Evolutionary conservation across 2,888 invertebrate genomes (phyloP), one percentile per base, ranked within the genome.

Genomic region (Sarcophaga variegata): DNA sequence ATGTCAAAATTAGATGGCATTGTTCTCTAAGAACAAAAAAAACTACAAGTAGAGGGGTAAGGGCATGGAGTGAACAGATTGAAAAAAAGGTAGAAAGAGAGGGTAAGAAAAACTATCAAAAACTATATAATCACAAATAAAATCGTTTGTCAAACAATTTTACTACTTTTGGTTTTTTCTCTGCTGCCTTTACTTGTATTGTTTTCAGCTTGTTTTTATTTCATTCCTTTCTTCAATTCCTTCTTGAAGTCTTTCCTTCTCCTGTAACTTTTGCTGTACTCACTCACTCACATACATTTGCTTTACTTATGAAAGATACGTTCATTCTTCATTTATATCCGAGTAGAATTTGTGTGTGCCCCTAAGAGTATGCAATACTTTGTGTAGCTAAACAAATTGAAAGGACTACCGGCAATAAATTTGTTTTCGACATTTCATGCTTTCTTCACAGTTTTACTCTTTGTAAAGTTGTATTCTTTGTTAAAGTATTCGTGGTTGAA

Each of bases 141-240:
- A 77, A 81, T 74, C 47, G 80, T 86, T 86, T 86, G 72, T 81
- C 54, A 67, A 64, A 77, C 82, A 76, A 72, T 78, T 78, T 77
- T 22, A 67, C 2, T 10, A 37, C 0, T 37, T 37, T 10, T 37
- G 10, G 2, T 0, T 37, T 37, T 37, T 37, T 37, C 2, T 2
- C 8, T 37, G 37, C 2, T 8, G 37, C 37, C 8, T 66, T 60
- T 66, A 25, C n/a, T 70, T 69, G 37, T 49, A 76, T 70, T 54
- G 17, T 17, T 49, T 69, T 22, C 8, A n/a, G 0, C 6, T 12
- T 49, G 11, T 49, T 14, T 49, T 49, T 49, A 8, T 14, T 49
- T 54, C 54, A 17, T 54, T 54, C 49, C 17, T 17, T 54, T 54
- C 4, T 54, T 17, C 17, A 1, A 14, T 4, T 4, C 4, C 17